These are phyloP conservation scores for Metridium senile DNA, from an alignment of 92 coral and sea anemone species.

Conservation along the genomic window DNA sequence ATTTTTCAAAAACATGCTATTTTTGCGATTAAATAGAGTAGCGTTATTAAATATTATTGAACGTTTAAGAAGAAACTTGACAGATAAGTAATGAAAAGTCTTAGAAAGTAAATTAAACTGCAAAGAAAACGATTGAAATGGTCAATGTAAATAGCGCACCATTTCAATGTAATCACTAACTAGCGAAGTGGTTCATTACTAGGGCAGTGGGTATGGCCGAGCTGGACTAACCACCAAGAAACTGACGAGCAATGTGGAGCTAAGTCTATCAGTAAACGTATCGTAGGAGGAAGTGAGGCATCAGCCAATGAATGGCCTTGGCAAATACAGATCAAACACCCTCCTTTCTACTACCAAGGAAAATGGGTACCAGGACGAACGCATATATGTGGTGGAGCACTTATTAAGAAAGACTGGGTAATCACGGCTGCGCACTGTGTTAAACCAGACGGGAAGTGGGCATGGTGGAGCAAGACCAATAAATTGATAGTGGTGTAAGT, in stretches of 20 bases:
- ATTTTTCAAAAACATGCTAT: too few relatives aligned
- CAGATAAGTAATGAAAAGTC: too few relatives aligned
- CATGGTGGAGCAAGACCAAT: conserved; percentile 30
- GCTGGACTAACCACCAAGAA: background rate
- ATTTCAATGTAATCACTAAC: too few relatives aligned
- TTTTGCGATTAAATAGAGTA: too few relatives aligned
- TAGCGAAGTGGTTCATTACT: too few relatives aligned
- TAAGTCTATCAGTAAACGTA: conserved; percentile 9
- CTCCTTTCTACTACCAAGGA: conserved; percentile 26
- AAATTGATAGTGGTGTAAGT: conserved; percentile 22
- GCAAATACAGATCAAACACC: conserved; percentile 32
- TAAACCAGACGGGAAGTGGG: conserved; percentile 33
- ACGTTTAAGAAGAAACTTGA: too few relatives aligned
- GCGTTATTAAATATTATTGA: too few relatives aligned
- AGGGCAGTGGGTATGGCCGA: background rate
- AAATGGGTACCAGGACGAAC: conserved; percentile 29
- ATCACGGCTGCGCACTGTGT: conserved; percentile 34
- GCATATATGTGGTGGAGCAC: conserved; percentile 39
- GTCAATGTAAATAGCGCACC: too few relatives aligned
- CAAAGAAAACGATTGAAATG: too few relatives aligned
- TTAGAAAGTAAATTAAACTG: too few relatives aligned
- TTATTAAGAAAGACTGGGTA: conserved; percentile 31
- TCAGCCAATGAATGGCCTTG: conserved; percentile 36
- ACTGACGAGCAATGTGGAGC: conserved; percentile 10
- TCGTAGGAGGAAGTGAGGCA: conserved; percentile 15